phyloP scores from a whole-genome alignment of 2,113 vertebrate species.

The Spea multiplicata region DNA sequence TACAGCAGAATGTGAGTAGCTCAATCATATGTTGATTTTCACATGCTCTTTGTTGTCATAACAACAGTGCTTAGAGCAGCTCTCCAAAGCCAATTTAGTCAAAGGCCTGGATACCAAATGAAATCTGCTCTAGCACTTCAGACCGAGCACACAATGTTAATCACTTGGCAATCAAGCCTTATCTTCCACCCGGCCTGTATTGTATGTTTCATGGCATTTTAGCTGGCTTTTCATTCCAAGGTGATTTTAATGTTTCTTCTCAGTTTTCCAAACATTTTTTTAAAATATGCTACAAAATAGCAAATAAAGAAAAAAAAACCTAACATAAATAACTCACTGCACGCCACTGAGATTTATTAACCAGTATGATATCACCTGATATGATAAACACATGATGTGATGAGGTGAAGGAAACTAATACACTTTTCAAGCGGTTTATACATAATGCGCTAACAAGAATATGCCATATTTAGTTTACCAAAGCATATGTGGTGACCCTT shows the following conservation, averaged over 20 bases:
- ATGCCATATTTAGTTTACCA: no score
- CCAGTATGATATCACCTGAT: no score
- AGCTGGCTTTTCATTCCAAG: neutral
- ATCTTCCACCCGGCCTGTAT: neutral
- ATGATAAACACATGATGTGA: no score
- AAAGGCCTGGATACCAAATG: conserved; percentile 6
- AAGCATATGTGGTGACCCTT: no score
- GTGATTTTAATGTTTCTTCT: neutral
- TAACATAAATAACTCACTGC: no score
- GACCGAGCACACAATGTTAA: conserved; percentile 1
- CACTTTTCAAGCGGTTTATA: no score
- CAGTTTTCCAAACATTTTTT: no score
- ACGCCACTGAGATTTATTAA: no score
- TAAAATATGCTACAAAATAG: no score
- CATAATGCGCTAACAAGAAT: no score
- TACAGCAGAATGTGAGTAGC: neutral
- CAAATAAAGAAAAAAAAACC: no score
- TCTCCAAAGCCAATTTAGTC: conserved; percentile 1
- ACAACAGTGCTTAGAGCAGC: conserved; percentile 18
- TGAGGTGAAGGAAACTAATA: no score
- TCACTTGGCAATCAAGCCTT: conserved; percentile 1
- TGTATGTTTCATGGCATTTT: neutral
- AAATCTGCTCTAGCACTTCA: conserved; percentile 5
- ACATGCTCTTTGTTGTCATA: conserved; percentile 13
- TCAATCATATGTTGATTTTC: conserved; percentile 1